Base-by-base conservation (phyloP, 2,113 vertebrate genomes). In the Ifrita kowaldi region DNA sequence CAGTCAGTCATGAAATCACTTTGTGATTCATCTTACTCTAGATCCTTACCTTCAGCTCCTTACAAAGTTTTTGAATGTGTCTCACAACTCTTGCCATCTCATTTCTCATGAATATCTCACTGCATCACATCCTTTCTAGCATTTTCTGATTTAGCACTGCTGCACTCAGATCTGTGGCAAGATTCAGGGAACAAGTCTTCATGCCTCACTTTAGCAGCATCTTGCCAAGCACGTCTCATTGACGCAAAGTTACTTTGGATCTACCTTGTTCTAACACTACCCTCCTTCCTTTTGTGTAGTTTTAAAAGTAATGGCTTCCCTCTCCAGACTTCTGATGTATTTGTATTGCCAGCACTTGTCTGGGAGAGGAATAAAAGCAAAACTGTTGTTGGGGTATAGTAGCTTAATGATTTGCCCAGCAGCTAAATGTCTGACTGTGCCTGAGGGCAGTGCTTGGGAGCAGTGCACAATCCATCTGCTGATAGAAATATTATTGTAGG, bases 291-390 rank as follows among this genome's bases (percentile, higher is more conserved):
- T 85, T 83, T 79, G 17, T 60, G 78, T 82, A 55, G 20, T 73
- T 79, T 88, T 64, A 57, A 49, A 88, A 33, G 24, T 53, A 86
- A 71, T 63, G 26, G 17, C 52, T 84, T 93, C 46, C 42, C 12
- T 78, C 33, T 68, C n/a, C 4, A 2, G 39, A 35, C 17, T 82
- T 85, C 44, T 67, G 56, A 55, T 90, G 39, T 71, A 33, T 85
- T 96, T 88, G 28, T 81, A n/a, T 78, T 93, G 37, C 46, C 91
- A 60, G 27, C 32, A 68, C 53, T 84, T 76, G 19, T 56, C 64
- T 92, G 60, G 47, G 35, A 83, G 32, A 81, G 23, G 33, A 77
- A 62, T 35, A 93, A 90, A 93, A 81, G 30, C 53, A 84, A 88
- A 85, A 67, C 47, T 50, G 35, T 79, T 37, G 9, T 15, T 65